phyloP scores from a whole-genome alignment of 2,797 vertebrate species.

The Mastacembelus armatus region DNA sequence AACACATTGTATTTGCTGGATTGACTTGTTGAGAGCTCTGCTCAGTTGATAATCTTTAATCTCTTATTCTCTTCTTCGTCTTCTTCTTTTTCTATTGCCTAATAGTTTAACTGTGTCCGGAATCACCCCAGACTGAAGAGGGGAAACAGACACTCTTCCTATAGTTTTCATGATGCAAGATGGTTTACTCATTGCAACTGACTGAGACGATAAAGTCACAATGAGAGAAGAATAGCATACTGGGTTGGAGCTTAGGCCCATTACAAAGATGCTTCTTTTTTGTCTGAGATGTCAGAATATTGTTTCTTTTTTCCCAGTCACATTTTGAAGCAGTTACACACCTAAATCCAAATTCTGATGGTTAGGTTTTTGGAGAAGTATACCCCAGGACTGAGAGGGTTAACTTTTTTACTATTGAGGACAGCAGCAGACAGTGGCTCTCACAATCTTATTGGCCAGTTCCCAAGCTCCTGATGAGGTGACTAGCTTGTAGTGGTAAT shows the following conservation, averaged over 20 bases:
- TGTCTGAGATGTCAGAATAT: background rate
- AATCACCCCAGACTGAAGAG: slow-evolving; percentile 2
- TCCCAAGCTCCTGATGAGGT: slow-evolving; percentile 48
- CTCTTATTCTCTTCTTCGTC: slow-evolving; percentile 37
- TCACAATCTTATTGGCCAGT: slow-evolving; percentile 69
- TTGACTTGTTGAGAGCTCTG: slow-evolving; percentile 59
- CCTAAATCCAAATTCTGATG: background rate
- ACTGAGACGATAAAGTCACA: background rate
- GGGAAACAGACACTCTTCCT: slow-evolving; percentile 14
- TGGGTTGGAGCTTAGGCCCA: background rate
- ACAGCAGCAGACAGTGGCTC: slow-evolving; percentile 52
- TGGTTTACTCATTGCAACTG: background rate
- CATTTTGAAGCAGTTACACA: background rate
- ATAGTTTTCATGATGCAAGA: slow-evolving; percentile 20
- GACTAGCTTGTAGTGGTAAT: slow-evolving; percentile 55
- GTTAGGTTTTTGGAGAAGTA: background rate
- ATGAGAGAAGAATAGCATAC: background rate
- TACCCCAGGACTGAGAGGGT: slow-evolving; percentile 56
- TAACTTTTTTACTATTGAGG: slow-evolving; percentile 74
- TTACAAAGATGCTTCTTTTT: background rate
- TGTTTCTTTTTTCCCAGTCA: background rate
- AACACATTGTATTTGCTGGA: slow-evolving; percentile 44
- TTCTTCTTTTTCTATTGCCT: slow-evolving; percentile 30
- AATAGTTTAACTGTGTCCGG: slow-evolving; percentile 35
- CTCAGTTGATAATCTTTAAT: slow-evolving; percentile 53